Base-by-base conservation (phyloP, 2,888 invertebrate genomes). In the Ectropis crepuscularia region DNA sequence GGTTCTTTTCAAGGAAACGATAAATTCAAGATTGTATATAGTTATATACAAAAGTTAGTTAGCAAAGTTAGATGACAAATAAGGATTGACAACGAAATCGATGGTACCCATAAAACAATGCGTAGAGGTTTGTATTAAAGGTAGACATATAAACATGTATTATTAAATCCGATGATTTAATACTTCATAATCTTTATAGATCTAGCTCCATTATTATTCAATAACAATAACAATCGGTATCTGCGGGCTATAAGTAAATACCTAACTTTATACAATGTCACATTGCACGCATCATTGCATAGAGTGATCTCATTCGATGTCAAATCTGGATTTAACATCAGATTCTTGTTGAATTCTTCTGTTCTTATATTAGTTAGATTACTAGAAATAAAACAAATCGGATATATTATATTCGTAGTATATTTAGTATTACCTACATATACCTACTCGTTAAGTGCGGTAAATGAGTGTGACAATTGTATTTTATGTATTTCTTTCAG, bases 281-380 rank as follows among this genome's bases (percentile, higher is more conserved):
- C 80, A 82, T 82, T 85, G 82, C 79, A 81, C 78, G 79, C 77
- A 79, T 76, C 79, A 79, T 72, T 82, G 80, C 75, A 76, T 71
- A 68, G 64, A 74, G 71, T 83, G 80, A 82, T 82, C 77, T 80
- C 81, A 80, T 79, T 78, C 63, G 67, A 55, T 72, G 59, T 73
- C 75, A 71, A 81, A 81, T 73, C 70, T 61, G 69, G 67, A 50
- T 28, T 39, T 46, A 41, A 47, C n/a, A 36, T 39, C 10, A 61
- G 38, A 6, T 12, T 39, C 39, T 38, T 12, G 49, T 12, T 16
- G 41, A 41, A 41, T 51, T 41, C 5, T 51, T 16, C 51, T 7
- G 28, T 39, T 50, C 11, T 49, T 11, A 8, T 11, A 39, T 38
- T 50, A 9, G 0, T 0, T 12, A 2, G 41, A 41, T 4, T 4